A percentile compares a stretch with the other conserved stretches of the same genome.
phyloP scores from a whole-genome alignment of 2,797 vertebrate genomes.

The Falco rusticolus region DNA sequence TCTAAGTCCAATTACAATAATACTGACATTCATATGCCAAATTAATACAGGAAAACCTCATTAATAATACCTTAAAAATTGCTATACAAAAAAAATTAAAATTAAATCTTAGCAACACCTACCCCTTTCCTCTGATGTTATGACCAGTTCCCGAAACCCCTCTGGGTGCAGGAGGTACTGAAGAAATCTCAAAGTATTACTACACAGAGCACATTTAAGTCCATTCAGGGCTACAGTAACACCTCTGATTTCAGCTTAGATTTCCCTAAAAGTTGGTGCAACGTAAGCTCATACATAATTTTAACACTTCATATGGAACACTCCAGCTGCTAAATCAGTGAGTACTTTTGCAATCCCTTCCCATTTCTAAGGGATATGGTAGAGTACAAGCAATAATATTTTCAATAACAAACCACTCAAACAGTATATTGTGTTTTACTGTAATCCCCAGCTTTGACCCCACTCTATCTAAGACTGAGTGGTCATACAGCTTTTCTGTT shows the following conservation, averaged over 20 bases:
- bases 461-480: not conserved
- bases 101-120: not conserved
- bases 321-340: not conserved
- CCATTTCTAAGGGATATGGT: not conserved
- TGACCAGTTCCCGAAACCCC: accelerated
- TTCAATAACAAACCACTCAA: not conserved
- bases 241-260: not conserved
- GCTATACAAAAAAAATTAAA: not conserved
- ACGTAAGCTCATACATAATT: not conserved
- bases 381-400: not conserved
- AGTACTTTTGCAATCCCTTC: not conserved
- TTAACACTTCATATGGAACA: not conserved
- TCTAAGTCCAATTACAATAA: not conserved
- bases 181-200: not conserved
- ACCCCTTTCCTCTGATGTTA: not conserved
- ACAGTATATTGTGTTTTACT: not conserved
- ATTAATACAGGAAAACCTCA: not conserved
- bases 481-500: not conserved
- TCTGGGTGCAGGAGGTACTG: not conserved
- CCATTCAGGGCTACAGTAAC: not conserved
- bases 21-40: not conserved
- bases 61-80: not conserved
- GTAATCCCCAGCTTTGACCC: not conserved
- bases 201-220: not conserved
- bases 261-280: not conserved